These are phyloP conservation scores for Oceanites oceanicus DNA, from an alignment of 2,113 vertebrate species.

Conservation along the genomic window DNA sequence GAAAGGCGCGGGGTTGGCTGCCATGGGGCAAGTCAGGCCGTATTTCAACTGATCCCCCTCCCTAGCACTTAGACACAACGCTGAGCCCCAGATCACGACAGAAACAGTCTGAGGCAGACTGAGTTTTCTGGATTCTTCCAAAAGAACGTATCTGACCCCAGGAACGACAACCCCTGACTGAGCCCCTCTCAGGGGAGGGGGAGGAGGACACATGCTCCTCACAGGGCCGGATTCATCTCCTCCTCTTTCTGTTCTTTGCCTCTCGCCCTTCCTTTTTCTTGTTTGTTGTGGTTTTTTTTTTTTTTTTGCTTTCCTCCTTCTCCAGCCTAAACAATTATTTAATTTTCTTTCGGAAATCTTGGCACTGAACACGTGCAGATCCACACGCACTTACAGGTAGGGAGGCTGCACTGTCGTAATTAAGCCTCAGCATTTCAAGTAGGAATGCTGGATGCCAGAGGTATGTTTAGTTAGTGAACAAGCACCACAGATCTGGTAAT, in stretches of 20 bases:
- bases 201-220: accelerated
- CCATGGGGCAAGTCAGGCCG: accelerated
- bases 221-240: no score
- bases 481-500: neutral
- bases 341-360: neutral
- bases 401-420: neutral
- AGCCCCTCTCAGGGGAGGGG: neutral
- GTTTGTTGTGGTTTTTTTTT: neutral
- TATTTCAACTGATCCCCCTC: neutral
- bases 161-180: neutral
- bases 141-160: neutral
- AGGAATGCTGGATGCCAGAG: neutral
- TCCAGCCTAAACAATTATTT: neutral
- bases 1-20: accelerated
- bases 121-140: neutral
- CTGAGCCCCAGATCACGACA: neutral
- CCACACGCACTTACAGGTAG: accelerated
- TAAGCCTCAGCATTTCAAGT: neutral
- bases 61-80: neutral
- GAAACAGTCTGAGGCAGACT: neutral
- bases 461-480: neutral
- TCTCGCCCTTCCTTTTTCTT: neutral
- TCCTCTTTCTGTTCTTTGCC: neutral
- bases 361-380: neutral
- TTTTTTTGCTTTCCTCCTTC: neutral